These are phyloP conservation scores for Ardeotis arabs DNA, from an alignment of 2,113 vertebrate genomes.

Conservation along the genomic window DNA sequence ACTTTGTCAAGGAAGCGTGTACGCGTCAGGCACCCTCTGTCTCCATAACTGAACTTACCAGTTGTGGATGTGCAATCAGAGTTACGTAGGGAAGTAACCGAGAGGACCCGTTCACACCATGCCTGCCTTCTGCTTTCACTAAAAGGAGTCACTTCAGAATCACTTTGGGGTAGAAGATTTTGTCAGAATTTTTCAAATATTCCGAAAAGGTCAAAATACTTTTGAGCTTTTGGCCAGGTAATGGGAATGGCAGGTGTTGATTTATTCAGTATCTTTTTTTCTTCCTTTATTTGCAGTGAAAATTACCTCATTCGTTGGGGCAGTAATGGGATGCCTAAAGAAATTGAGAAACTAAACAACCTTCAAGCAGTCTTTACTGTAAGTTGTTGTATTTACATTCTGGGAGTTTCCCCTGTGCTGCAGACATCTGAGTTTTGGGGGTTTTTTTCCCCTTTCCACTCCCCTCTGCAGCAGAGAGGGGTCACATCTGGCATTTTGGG, in stretches of 20 bases:
- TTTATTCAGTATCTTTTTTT: neutral
- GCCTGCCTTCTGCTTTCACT: neutral
- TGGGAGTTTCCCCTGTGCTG: neutral
- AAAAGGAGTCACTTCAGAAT: neutral
- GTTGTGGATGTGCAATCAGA: neutral
- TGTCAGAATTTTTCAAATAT: neutral
- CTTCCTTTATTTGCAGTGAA: conserved; percentile 77
- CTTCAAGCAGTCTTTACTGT: conserved; percentile 95
- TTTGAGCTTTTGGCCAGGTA: neutral
- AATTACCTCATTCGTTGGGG: conserved; percentile 97
- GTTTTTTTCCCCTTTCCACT: no score
- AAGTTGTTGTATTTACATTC: conserved; percentile 31
- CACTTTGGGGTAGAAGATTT: neutral
- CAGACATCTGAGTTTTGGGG: no score
- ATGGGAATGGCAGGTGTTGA: neutral
- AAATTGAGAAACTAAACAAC: conserved; percentile 97
- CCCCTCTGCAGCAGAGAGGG: no score
- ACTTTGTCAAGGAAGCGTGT: neutral
- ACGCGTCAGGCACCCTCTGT: neutral
- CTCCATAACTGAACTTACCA: neutral
- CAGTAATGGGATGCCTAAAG: conserved; percentile 96
- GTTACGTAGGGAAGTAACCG: neutral
- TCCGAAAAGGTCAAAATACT: neutral
- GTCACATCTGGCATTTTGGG: no score
- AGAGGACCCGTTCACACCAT: neutral